Evolutionary conservation across 2,888 invertebrate species (phyloP), one percentile per base, ranked within the genome.

Genomic region (Ennomos fuscantarius): DNA sequence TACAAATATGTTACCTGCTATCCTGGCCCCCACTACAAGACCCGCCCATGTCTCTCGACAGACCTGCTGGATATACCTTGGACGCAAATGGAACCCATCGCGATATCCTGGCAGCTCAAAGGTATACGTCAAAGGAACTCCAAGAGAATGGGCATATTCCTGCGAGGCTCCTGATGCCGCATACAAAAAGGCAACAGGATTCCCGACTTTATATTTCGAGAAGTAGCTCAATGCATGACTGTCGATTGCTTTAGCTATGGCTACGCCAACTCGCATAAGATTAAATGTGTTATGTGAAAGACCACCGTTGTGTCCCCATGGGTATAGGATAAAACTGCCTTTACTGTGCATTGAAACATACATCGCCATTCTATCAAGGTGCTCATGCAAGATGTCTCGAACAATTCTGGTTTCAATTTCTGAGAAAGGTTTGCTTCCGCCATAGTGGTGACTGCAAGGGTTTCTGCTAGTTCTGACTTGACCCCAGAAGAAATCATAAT

Each of bases 281-380:
- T 81, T 81, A 0, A 88, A 77, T 8, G 86, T 89, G 49, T 94
- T 92, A 1, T 79, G 78, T 1, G 94, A 94, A 37, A 93, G 74
- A 2, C 80, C 76, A 42, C 84, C 84, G 13, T 93, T 93, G 62
- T 93, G 95, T 1, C 95, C 95, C 95, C 95, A 96, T 0, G 95
- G 94, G 72, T 95, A 95, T 1, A 96, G 76, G 31, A 96, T 80
- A 78, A 93, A 94, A 63, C 94, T 93, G 9, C 96, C 96, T 69
- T 93, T 96, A 11, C 96, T 95, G 75, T 97, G 97, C 62, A 97
- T 86, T 0, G 95, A 94, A 9, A 97, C 73, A 76, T 96, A 97
- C 59, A 95, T 83, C 48, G 94, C 93, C 24, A 94, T 87, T 10
- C 92, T 82, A 8, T 82, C 70, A 0, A 92, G 82, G 33, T 94